Percentiles rank a stretch among this genome's conserved stretches.
phyloP scores from a whole-genome alignment of 2,888 invertebrate genomes.

The Drosophila yooni region DNA sequence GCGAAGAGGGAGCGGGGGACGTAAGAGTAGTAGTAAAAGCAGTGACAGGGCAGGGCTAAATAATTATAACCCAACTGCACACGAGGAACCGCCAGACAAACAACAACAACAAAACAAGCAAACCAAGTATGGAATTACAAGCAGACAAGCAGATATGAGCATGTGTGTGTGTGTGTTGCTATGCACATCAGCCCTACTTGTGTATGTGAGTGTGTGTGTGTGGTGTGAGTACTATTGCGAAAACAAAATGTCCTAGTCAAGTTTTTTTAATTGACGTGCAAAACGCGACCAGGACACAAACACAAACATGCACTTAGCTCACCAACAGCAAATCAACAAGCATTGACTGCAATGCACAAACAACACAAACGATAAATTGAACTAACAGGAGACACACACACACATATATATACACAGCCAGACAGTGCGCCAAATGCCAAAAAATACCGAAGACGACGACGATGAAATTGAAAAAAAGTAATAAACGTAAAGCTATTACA shows the following conservation, averaged over 20 bases:
- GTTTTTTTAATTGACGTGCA: conserved; percentile 74
- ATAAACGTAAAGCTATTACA: conserved; percentile 82
- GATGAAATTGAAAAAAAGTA: conserved; percentile 76
- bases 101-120: conserved; percentile 55
- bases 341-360: conserved; percentile 45
- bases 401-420: conserved; percentile 17
- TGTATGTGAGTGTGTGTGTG: conserved; percentile 9
- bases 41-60: conserved; percentile 72
- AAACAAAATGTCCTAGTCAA: conserved; percentile 46
- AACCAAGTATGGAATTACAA: conserved; percentile 59
- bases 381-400: conserved; percentile 21
- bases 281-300: conserved; percentile 44
- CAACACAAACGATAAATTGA: conserved; percentile 29
- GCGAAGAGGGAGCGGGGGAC: background rate
- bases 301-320: conserved; percentile 23
- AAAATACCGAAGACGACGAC: conserved; percentile 61
- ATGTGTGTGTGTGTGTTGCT: conserved; percentile 11
- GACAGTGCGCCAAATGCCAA: conserved; percentile 53
- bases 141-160: conserved; percentile 33
- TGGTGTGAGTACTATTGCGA: conserved; percentile 8
- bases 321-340: conserved; percentile 70
- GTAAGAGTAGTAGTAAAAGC: conserved; percentile 2
- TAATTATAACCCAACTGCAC: conserved; percentile 76
- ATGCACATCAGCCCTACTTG: background rate
- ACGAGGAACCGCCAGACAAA: conserved; percentile 57